phyloP scores from a whole-genome alignment of 2,113 vertebrate genomes.

The Cygnus buccinator region DNA sequence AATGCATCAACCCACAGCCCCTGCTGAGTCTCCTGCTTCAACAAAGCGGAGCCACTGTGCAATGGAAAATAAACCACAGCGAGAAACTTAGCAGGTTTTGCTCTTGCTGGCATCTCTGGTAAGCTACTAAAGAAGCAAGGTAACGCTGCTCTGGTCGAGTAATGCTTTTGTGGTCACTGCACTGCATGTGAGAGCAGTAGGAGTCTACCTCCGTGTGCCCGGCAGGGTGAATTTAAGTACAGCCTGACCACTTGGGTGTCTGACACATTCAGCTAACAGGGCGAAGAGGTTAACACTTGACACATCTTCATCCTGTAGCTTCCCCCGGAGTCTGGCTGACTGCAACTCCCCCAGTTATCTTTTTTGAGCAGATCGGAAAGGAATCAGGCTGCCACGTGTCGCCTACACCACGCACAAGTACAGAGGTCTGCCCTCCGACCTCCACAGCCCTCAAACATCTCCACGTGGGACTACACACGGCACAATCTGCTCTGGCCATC shows the following conservation, averaged over 20 bases:
- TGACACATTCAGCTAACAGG: background rate
- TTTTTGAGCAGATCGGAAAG: background rate
- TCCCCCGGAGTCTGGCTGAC: background rate
- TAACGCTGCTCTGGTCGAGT: background rate
- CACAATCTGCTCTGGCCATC: background rate
- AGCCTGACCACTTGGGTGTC: background rate
- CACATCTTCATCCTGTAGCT: background rate
- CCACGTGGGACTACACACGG: background rate
- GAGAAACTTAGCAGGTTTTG: background rate
- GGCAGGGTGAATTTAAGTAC: background rate
- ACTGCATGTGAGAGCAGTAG: fast-evolving
- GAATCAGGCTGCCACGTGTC: background rate
- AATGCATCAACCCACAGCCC: background rate
- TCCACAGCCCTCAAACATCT: background rate
- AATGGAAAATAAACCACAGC: background rate
- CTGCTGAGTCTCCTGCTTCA: background rate
- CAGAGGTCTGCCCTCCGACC: background rate
- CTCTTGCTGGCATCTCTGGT: background rate
- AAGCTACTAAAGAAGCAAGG: background rate
- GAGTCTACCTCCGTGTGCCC: background rate
- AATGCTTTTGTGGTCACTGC: background rate
- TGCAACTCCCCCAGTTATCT: background rate
- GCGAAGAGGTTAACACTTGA: background rate
- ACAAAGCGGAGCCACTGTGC: background rate
- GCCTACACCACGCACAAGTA: background rate